Base-by-base conservation (phyloP, 1,140 invertebrate species). In the Magallana gigas region DNA sequence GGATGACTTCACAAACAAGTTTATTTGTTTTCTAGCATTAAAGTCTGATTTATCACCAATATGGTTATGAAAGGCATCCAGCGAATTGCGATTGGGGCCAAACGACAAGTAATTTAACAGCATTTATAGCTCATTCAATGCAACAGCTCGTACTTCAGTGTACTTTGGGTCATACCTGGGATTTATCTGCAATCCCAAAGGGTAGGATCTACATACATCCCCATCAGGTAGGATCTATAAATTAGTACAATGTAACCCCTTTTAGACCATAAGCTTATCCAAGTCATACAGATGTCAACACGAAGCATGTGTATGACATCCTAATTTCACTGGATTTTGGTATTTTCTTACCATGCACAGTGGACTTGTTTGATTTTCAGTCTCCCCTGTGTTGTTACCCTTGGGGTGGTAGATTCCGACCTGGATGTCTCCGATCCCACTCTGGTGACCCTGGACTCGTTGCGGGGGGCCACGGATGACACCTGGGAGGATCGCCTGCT, bases 21-120 rank as follows among this genome's bases (percentile, higher is more conserved):
- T 76, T 76, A 76, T 76, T 76, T 76, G 68, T 76, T 76, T 76
- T 76, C 11, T 29, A 76, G 68, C 36, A 36, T 76, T 76, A 76
- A 76, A 36, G 68, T 76, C 68, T 29, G 68, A 76, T 76, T 76
- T 76, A 76, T 76, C 23, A 76, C 68, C 23, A 76, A 76, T 76
- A 76, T 36, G 68, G 23, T 29, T 76, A 76, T 76, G 68, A 76
- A 76, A 76, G 68, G 23, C 23, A 76, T 76, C 68, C 23, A 36
- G 23, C 68, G 14, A 76, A 23, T 23, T 23, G 8, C 23, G 23
- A 76, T 48, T 48, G 36, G 36, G 36, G 36, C 36, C 36, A 48
- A 48, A 48, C 36, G 36, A 48, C 36, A 48, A 48, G 36, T 48
- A 48, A 48, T 48, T 48, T 48, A 48, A 48, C 36, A 48, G 36